Percentiles rank a stretch among this genome's conserved stretches.
Conservation (phyloP, 2,797 vertebrate species). For the Enteromius treurensis region DNA sequence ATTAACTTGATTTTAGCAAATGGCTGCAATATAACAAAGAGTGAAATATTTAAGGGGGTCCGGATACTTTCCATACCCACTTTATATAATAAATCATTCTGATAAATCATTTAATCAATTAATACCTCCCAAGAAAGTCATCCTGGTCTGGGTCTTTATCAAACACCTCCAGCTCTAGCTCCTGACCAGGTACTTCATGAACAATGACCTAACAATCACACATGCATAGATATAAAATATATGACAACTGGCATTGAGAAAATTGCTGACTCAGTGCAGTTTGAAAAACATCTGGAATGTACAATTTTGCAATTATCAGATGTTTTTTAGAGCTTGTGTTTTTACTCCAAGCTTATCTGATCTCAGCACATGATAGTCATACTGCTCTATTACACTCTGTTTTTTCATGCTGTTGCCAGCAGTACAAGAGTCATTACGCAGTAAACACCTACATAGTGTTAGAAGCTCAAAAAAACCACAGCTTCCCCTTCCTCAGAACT, state of each 20-base stretch:
- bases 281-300: too few species aligned
- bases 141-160: constrained; percentile 97
- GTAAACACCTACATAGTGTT: constrained; percentile 14
- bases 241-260: background rate
- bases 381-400: background rate
- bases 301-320: background rate
- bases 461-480: background rate
- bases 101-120: too few species aligned
- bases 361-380: constrained; percentile 54
- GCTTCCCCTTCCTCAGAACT: constrained; percentile 24
- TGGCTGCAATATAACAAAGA: too few species aligned
- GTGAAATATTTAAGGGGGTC: too few species aligned
- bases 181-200: constrained; percentile 94
- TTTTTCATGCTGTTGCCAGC: background rate
- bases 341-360: constrained; percentile 37
- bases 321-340: constrained; percentile 3
- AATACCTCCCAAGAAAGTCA: constrained; percentile 93
- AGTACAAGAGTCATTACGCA: constrained; percentile 8
- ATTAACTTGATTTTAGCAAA: too few species aligned
- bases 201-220: constrained; percentile 85
- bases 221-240: background rate
- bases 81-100: background rate
- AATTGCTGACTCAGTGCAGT: background rate
- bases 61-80: too few species aligned
- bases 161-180: constrained; percentile 93